A percentile compares a stretch with the other conserved stretches of the same genome.
These are phyloP conservation scores for Euphydryas editha DNA, from an alignment of 2,888 invertebrate genomes.

Conservation along the genomic window DNA sequence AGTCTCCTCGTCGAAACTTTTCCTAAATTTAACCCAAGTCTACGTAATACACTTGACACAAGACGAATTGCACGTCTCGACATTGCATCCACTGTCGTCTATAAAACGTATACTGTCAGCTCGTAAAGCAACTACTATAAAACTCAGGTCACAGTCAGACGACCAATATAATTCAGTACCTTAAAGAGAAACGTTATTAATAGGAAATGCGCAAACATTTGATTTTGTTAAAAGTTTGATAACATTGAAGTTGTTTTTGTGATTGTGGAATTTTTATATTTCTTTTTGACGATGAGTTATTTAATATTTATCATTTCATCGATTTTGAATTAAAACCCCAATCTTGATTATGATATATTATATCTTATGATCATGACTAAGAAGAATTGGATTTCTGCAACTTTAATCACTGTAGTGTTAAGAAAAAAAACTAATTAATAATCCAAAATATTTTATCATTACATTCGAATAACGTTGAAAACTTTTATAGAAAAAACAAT, in stretches of 20 bases:
- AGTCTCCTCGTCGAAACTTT: not conserved
- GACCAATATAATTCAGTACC: conserved; percentile 26
- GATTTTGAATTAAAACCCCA: not conserved
- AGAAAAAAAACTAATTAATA: too few species aligned
- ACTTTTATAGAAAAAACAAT: too few species aligned
- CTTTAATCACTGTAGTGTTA: too few species aligned
- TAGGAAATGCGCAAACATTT: conserved; percentile 7
- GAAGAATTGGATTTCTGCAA: too few species aligned
- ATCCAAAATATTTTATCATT: too few species aligned
- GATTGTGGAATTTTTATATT: not conserved
- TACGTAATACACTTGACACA: conserved; percentile 10
- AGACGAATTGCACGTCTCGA: conserved; percentile 26
- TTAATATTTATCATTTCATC: not conserved
- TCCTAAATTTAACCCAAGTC: conserved; percentile 7
- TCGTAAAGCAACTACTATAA: conserved; percentile 33
- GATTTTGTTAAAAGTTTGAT: not conserved
- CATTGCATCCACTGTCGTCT: conserved; percentile 24
- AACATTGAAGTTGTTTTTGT: not conserved
- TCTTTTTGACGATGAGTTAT: not conserved
- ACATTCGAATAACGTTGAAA: too few species aligned
- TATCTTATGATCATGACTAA: too few species aligned
- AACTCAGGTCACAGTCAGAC: conserved; percentile 21
- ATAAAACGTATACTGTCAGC: conserved; percentile 23
- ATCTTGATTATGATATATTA: not conserved
- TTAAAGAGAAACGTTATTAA: conserved; percentile 26